Conservation (phyloP, 2,113 vertebrate species). For the Mormyrus lacerda region DNA sequence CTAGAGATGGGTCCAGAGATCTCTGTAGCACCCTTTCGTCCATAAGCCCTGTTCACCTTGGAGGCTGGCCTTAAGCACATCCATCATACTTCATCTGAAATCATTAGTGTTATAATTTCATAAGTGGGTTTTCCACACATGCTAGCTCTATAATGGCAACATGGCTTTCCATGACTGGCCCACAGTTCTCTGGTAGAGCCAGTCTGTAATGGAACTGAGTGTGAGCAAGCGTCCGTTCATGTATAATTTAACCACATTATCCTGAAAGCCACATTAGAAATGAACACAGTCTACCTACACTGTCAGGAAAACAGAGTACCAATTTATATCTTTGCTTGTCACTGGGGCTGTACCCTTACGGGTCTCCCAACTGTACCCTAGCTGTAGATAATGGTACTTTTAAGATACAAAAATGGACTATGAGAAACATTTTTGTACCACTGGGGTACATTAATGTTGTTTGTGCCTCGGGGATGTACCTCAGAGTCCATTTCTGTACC, state of each 20-base stretch:
- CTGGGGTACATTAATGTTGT: neutral
- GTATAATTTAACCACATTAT: slow-evolving; percentile 58
- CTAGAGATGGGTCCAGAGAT: neutral
- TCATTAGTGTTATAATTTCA: neutral
- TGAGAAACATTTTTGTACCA: neutral
- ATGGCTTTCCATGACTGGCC: neutral
- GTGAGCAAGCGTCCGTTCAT: slow-evolving; percentile 48
- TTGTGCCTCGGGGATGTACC: neutral
- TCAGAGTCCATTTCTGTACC: too few species aligned
- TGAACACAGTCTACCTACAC: slow-evolving; percentile 40
- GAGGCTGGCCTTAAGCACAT: neutral
- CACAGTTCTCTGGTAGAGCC: neutral
- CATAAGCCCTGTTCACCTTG: neutral
- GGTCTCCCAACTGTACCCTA: neutral
- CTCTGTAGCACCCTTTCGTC: neutral
- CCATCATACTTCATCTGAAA: neutral
- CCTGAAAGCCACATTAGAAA: slow-evolving; percentile 39
- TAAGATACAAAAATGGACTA: neutral
- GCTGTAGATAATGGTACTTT: neutral
- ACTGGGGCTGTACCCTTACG: neutral
- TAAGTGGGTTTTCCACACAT: neutral
- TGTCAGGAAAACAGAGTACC: neutral
- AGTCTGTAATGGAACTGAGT: slow-evolving; percentile 37
- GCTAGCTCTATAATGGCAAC: neutral
- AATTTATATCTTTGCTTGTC: neutral